Conservation (phyloP, 1,140 invertebrate species). For the Lasioglossum albipes region DNA sequence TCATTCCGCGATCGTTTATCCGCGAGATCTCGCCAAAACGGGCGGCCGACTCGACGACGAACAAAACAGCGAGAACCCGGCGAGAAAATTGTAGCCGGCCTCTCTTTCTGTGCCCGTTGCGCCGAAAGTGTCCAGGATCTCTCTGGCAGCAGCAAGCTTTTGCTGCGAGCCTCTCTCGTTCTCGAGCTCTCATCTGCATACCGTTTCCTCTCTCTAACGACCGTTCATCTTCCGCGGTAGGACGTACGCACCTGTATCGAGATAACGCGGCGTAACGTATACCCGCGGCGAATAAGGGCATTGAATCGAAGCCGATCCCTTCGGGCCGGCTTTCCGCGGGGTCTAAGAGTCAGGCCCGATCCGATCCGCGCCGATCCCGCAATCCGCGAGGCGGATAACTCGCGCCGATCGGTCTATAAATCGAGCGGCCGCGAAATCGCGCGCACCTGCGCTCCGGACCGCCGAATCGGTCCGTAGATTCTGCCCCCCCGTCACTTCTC, state of each 20-base stretch:
- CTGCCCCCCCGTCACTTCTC: not conserved
- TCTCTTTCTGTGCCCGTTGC: conserved; percentile 4
- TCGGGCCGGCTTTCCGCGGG: conserved; percentile 32
- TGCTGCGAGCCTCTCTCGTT: not conserved
- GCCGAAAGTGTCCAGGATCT: conserved; percentile 42
- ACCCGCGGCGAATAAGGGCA: conserved; percentile 70
- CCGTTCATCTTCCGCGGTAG: conserved; percentile 56
- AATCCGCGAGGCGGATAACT: conserved; percentile 29
- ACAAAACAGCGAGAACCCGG: too few relatives aligned
- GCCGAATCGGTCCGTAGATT: conserved; percentile 39
- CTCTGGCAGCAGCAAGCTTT: not conserved
- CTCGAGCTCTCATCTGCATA: conserved; percentile 55
- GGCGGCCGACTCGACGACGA: not conserved
- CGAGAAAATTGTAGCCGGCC: too few relatives aligned
- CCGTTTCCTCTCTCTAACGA: conserved; percentile 63
- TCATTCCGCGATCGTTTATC: conserved; percentile 9
- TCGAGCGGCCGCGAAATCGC: conserved; percentile 51
- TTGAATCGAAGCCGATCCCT: conserved; percentile 70
- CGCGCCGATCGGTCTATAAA: conserved; percentile 59
- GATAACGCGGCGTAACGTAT: conserved; percentile 65
- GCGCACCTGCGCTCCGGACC: conserved; percentile 43
- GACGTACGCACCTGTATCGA: conserved; percentile 70
- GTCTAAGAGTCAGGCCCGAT: not conserved
- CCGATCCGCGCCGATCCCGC: conserved; percentile 10
- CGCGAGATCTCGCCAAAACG: conserved; percentile 42